phyloP scores from a whole-genome alignment of 2,113 vertebrate species.

The Otolemur garnettii region DNA sequence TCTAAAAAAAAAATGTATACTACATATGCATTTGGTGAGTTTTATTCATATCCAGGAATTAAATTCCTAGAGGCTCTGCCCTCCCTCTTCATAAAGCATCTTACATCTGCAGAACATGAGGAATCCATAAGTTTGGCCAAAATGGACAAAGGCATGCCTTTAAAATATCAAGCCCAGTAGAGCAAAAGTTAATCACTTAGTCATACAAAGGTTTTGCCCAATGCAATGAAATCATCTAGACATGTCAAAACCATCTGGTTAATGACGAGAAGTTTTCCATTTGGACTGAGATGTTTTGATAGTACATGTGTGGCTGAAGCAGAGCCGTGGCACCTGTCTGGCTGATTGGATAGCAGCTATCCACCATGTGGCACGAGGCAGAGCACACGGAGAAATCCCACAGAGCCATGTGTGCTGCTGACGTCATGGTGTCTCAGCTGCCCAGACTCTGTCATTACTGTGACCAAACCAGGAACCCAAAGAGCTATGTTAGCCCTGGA shows the following conservation, averaged over 20 bases:
- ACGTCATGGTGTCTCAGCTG: background rate
- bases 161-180: background rate
- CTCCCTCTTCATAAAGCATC: background rate
- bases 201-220: background rate
- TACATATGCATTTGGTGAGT: background rate
- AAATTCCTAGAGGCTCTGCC: background rate
- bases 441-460: background rate
- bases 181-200: background rate
- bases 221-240: background rate
- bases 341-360: background rate
- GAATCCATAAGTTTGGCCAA: background rate
- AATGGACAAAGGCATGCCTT: background rate
- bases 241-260: background rate
- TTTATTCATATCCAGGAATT: background rate
- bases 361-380: background rate
- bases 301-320: background rate
- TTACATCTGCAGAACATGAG: background rate
- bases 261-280: background rate
- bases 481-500: background rate
- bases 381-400: background rate
- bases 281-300: background rate
- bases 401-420: background rate
- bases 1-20: background rate
- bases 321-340: background rate
- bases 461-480: background rate